phyloP scores from a whole-genome alignment of 2,113 vertebrate genomes.

The Centrocercus urophasianus region DNA sequence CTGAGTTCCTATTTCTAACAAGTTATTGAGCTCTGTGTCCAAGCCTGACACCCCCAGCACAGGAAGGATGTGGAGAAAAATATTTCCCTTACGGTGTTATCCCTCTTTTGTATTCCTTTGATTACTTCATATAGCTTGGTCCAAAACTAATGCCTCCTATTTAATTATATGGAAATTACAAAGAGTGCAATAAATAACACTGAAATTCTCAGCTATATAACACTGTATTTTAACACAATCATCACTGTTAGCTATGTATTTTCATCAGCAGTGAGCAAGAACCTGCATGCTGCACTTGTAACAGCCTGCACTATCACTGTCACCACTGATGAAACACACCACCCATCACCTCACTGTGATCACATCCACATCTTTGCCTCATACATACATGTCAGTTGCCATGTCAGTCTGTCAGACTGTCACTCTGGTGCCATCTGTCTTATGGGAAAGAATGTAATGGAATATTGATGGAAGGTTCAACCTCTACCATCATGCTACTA shows the following conservation, averaged over 20 bases:
- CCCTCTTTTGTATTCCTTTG: not conserved
- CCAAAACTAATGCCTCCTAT: too few species aligned
- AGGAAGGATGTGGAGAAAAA: not conserved
- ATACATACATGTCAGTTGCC: too few species aligned
- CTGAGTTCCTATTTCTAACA: not conserved
- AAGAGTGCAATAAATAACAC: not conserved
- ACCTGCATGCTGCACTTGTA: not conserved
- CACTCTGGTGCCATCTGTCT: too few species aligned
- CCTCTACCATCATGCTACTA: not conserved
- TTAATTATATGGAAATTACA: too few species aligned
- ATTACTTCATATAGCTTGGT: not conserved
- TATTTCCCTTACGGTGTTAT: fast-evolving
- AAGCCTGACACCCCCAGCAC: too few species aligned
- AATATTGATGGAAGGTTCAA: not conserved
- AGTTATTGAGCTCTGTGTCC: not conserved
- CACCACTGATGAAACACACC: not conserved
- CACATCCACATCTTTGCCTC: not conserved
- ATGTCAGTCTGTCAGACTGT: too few species aligned
- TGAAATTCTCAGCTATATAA: not conserved
- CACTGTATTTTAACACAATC: not conserved
- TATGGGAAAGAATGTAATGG: too few species aligned
- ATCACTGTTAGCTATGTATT: not conserved
- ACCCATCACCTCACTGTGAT: too few species aligned
- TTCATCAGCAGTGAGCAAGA: not conserved
- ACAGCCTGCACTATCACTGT: not conserved